Evolutionary conservation across 2,888 invertebrate genomes (phyloP).

Genomic region (Caenorhabditis macrosperma): DNA sequence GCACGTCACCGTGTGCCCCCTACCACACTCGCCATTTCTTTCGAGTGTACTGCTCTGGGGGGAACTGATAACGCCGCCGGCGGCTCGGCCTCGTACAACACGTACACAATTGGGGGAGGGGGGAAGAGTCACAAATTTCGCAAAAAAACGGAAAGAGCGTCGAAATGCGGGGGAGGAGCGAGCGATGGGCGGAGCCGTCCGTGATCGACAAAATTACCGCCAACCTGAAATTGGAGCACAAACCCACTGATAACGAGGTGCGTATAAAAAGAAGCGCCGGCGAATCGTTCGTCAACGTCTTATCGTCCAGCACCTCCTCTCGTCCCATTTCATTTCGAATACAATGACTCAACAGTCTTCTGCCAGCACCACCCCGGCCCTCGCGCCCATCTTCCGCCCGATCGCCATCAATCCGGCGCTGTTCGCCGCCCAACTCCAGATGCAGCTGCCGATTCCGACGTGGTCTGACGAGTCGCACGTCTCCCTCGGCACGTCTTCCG

Average conservation of each 20-base stretch:
- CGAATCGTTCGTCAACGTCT: not conserved
- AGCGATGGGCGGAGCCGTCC: conserved; percentile 34
- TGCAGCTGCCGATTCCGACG: conserved; percentile 1
- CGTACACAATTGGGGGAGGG: too few species aligned
- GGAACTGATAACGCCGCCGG: conserved; percentile 26
- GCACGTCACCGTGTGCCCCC: conserved; percentile 22
- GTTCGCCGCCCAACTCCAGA: conserved; percentile 9
- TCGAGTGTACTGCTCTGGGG: too few species aligned
- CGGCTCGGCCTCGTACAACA: too few species aligned
- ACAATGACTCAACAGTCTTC: conserved; percentile 10
- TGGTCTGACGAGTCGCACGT: conserved; percentile 8
- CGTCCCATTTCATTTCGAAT: not conserved
- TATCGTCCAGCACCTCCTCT: conserved; percentile 11
- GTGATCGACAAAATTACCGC: conserved; percentile 17
- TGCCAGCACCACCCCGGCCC: not conserved
- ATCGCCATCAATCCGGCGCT: conserved; percentile 28
- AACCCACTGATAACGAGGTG: conserved; percentile 22
- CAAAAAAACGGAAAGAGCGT: conserved; percentile 19
- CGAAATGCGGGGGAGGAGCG: conserved; percentile 48
- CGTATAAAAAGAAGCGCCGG: conserved; percentile 20
- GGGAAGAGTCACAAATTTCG: conserved; percentile 46
- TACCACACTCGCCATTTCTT: too few species aligned
- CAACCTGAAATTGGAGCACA: conserved; percentile 18
- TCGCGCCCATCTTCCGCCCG: conserved; percentile 34
- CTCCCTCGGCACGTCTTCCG: conserved; percentile 7